phyloP scores from a whole-genome alignment of 1,140 invertebrate species.

The Drosophila busckii region DNA sequence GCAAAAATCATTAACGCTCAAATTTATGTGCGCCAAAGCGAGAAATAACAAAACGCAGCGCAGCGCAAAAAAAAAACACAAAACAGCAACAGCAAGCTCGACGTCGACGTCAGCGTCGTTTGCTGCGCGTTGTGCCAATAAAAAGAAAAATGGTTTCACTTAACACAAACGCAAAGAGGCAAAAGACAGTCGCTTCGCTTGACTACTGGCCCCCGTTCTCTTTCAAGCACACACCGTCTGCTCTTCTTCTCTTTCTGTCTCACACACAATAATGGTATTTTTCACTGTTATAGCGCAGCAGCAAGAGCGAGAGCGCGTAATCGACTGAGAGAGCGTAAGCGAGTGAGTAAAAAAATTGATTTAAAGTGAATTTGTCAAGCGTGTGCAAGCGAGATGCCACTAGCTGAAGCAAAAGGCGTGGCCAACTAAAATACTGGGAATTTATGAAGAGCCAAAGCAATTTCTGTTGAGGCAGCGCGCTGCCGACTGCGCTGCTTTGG shows the following conservation, averaged over 20 bases:
- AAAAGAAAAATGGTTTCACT: slow-evolving; percentile 78
- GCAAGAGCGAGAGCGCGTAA: slow-evolving; percentile 18
- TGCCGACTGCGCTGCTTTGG: slow-evolving; percentile 17
- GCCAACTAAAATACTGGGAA: slow-evolving; percentile 67
- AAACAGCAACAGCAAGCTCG: slow-evolving; percentile 9
- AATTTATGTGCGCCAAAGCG: slow-evolving; percentile 76
- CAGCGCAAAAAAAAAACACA: slow-evolving; percentile 7
- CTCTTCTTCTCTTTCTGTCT: neutral
- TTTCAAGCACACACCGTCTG: slow-evolving; percentile 7
- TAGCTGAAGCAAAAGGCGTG: slow-evolving; percentile 44
- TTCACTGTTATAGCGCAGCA: slow-evolving; percentile 51
- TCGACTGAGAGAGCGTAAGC: slow-evolving; percentile 6
- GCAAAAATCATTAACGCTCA: slow-evolving; percentile 74
- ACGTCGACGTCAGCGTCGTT: slow-evolving; percentile 11
- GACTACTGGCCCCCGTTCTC: slow-evolving; percentile 13
- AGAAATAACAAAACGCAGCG: slow-evolving; percentile 69
- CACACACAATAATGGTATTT: slow-evolving; percentile 61
- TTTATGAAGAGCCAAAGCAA: slow-evolving; percentile 61
- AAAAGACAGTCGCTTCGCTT: slow-evolving; percentile 45
- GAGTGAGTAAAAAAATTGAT: slow-evolving; percentile 63
- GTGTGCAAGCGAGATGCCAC: slow-evolving; percentile 24
- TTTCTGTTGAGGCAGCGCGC: slow-evolving; percentile 22
- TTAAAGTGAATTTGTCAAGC: slow-evolving; percentile 65
- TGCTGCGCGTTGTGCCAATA: slow-evolving; percentile 38
- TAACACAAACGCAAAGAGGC: slow-evolving; percentile 70